Conservation (phyloP, 1,140 invertebrate species). For the Panagrolaimus sp. region DNA sequence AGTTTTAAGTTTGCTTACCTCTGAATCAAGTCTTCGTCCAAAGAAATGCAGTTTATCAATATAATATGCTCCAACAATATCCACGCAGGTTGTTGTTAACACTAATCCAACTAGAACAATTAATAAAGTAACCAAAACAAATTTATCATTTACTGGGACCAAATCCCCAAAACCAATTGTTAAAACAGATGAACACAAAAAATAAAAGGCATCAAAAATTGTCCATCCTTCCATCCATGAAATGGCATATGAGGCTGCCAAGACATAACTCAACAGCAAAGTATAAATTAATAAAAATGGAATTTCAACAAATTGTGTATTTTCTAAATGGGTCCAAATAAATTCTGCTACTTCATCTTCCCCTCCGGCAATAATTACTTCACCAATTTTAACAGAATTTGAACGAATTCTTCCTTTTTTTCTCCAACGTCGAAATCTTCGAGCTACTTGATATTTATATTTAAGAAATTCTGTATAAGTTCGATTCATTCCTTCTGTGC, state of each 20-base stretch:
- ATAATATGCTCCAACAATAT: constrained; percentile 58
- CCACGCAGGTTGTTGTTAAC: constrained; percentile 55
- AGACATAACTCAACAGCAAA: constrained; percentile 50
- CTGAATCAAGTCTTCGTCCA: constrained; percentile 49
- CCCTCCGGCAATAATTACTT: constrained; percentile 55
- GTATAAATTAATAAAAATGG: constrained; percentile 51
- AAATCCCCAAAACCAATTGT: constrained; percentile 59
- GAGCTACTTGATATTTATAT: constrained; percentile 45
- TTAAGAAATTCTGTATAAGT: constrained; percentile 56
- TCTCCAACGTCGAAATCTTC: constrained; percentile 42
- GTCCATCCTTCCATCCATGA: constrained; percentile 52
- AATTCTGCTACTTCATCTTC: constrained; percentile 56
- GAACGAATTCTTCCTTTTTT: constrained; percentile 13
- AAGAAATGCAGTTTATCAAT: constrained; percentile 58
- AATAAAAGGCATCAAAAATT: constrained; percentile 51
- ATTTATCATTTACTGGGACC: constrained; percentile 53
- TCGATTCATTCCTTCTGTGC: constrained; percentile 55
- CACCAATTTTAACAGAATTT: constrained; percentile 24
- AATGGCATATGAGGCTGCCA: constrained; percentile 43
- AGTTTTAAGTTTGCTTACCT: constrained; percentile 33
- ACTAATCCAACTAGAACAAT: constrained; percentile 53
- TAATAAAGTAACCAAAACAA: constrained; percentile 39
- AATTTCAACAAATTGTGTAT: constrained; percentile 57
- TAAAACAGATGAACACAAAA: constrained; percentile 46
- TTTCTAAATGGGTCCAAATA: constrained; percentile 58